Evolutionary conservation across 2,797 vertebrate species (phyloP).

Genomic region (Trachurus trachurus): DNA sequence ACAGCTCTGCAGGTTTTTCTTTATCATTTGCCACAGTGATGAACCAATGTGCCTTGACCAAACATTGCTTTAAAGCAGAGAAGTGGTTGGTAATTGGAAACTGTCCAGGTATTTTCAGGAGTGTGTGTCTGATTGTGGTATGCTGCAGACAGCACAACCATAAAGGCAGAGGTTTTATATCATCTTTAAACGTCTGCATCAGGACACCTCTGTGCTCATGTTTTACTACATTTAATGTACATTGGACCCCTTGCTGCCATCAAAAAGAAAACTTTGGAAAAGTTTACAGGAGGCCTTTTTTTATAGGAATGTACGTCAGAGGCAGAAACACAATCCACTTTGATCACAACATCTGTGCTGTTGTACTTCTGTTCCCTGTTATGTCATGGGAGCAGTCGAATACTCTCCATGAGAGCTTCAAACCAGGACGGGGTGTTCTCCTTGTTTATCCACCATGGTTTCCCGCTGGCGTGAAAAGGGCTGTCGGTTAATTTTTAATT

Average conservation of each 20-base stretch:
- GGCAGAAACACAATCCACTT: slow-evolving; percentile 65
- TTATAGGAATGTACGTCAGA: slow-evolving; percentile 24
- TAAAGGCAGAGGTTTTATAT: slow-evolving; percentile 28
- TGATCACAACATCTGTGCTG: slow-evolving; percentile 74
- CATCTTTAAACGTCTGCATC: slow-evolving; percentile 15
- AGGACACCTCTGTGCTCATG: slow-evolving; percentile 1
- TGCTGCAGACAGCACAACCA: slow-evolving; percentile 14
- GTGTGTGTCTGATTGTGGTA: slow-evolving; percentile 12
- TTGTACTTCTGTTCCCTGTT: slow-evolving; percentile 63
- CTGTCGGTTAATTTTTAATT: slow-evolving; percentile 82
- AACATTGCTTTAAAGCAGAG: slow-evolving; percentile 33
- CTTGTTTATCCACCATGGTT: slow-evolving; percentile 74
- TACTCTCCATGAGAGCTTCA: slow-evolving; percentile 62
- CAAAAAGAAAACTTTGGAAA: slow-evolving; percentile 48
- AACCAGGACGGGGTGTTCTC: slow-evolving; percentile 74
- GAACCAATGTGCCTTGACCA: slow-evolving; percentile 10
- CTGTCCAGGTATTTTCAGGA: slow-evolving; percentile 15
- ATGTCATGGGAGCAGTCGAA: slow-evolving; percentile 63
- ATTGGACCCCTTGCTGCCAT: slow-evolving; percentile 17
- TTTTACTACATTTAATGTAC: slow-evolving; percentile 20
- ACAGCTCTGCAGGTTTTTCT: neutral
- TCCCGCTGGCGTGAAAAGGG: slow-evolving; percentile 73
- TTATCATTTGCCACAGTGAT: slow-evolving; percentile 31
- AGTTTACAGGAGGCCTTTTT: slow-evolving; percentile 45
- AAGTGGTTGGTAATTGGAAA: slow-evolving; percentile 10